These are phyloP conservation scores for Drosophila mimica DNA, from an alignment of 2,888 invertebrate genomes.

Conservation along the genomic window DNA sequence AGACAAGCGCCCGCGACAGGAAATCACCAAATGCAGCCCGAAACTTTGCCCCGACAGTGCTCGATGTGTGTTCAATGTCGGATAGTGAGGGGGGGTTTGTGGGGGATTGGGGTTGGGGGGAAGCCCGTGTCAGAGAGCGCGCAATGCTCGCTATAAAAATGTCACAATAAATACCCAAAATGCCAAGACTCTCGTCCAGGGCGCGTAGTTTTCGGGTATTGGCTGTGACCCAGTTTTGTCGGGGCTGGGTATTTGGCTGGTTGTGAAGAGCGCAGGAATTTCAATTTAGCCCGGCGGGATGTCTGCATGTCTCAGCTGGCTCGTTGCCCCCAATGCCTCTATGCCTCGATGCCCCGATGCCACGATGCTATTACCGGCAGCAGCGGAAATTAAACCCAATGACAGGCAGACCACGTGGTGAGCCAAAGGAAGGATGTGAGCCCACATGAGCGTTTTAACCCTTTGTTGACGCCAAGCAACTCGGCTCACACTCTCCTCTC, in stretches of 20 bases:
- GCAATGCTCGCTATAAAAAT: slow-evolving; percentile 69
- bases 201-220: slow-evolving; percentile 44
- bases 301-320: slow-evolving; percentile 48
- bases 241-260: neutral
- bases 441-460: slow-evolving; percentile 62
- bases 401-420: slow-evolving; percentile 68
- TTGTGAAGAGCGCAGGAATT: slow-evolving; percentile 52
- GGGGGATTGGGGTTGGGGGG: neutral
- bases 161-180: slow-evolving; percentile 77
- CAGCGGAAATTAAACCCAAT: slow-evolving; percentile 77
- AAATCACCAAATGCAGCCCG: slow-evolving; percentile 64
- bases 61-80: slow-evolving; percentile 59
- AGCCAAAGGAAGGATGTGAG: slow-evolving; percentile 31
- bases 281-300: slow-evolving; percentile 62
- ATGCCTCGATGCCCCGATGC: slow-evolving; percentile 41
- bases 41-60: slow-evolving; percentile 42
- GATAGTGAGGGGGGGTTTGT: neutral
- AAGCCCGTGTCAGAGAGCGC: slow-evolving; percentile 29
- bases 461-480: slow-evolving; percentile 58
- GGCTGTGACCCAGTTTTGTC: slow-evolving; percentile 49
- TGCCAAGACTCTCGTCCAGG: slow-evolving; percentile 60
- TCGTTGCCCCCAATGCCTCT: slow-evolving; percentile 31
- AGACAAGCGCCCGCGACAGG: slow-evolving; percentile 53
- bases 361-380: slow-evolving; percentile 58
- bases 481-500: slow-evolving; percentile 22